phyloP scores from a whole-genome alignment of 2,113 vertebrate species.

The Nicator chloris region DNA sequence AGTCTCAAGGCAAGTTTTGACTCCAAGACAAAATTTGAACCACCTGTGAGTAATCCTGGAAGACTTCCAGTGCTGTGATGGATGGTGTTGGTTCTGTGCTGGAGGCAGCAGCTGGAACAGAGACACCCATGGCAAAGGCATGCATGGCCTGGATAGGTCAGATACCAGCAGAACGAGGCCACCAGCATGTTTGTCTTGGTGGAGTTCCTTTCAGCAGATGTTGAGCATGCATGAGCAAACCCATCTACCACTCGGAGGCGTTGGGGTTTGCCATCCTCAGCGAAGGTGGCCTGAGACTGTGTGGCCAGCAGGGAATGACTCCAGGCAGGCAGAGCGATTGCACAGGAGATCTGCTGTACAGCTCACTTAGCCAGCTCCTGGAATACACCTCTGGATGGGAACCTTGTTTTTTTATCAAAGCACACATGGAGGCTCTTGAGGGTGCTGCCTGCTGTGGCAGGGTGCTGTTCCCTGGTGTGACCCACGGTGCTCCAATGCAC shows the following conservation, averaged over 20 bases:
- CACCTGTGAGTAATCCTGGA: neutral
- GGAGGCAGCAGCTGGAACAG: neutral
- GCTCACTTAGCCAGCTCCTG: neutral
- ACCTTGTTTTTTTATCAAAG: neutral
- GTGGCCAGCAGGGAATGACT: neutral
- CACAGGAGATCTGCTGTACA: neutral
- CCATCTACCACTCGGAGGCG: neutral
- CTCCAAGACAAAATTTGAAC: neutral
- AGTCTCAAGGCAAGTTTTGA: neutral
- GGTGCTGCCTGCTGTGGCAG: neutral
- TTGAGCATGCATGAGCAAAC: neutral
- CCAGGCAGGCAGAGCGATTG: neutral
- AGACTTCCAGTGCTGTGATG: neutral
- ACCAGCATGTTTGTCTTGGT: neutral
- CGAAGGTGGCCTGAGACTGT: neutral
- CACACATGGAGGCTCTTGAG: fast-evolving
- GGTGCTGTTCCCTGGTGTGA: neutral
- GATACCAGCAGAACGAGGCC: neutral
- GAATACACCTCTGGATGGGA: neutral
- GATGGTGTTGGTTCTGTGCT: neutral
- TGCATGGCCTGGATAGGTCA: neutral
- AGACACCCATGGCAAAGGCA: neutral
- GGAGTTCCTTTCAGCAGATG: neutral
- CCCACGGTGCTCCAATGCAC: fast-evolving
- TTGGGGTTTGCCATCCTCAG: neutral